A percentile compares a stretch with the other conserved stretches of the same genome.
Evolutionary conservation across 2,888 invertebrate genomes (phyloP).

Genomic region (Zaprionus lineosus): DNA sequence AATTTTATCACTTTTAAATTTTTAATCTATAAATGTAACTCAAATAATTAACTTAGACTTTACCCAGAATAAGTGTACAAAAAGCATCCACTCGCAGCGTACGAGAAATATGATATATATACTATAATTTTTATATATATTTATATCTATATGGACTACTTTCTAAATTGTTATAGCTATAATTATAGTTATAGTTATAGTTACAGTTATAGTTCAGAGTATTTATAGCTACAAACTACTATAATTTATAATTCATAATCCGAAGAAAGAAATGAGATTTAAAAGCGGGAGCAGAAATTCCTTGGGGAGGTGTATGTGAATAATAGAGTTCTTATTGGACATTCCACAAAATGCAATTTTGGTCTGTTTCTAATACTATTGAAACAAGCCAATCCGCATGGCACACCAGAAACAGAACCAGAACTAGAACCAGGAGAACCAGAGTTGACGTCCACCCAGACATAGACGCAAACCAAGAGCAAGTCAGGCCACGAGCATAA

Average conservation of each 20-base stretch:
- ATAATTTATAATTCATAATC: too few species aligned
- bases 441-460: slow-evolving; percentile 19
- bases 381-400: slow-evolving; percentile 54
- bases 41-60: too few species aligned
- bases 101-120: too few species aligned
- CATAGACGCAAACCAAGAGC: slow-evolving; percentile 49
- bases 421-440: slow-evolving; percentile 34
- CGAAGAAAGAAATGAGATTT: background rate
- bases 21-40: too few species aligned
- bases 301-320: background rate
- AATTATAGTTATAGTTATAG: too few species aligned
- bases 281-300: background rate
- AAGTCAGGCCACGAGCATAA: slow-evolving; percentile 77
- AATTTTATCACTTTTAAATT: too few species aligned
- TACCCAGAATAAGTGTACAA: too few species aligned
- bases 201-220: background rate
- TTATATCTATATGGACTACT: too few species aligned
- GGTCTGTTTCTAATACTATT: slow-evolving; percentile 25
- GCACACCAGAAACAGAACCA: slow-evolving; percentile 45
- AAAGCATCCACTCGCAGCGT: too few species aligned
- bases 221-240: too few species aligned
- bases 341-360: slow-evolving; percentile 44
- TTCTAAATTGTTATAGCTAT: too few species aligned
- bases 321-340: slow-evolving; percentile 23
- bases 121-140: too few species aligned